These are phyloP conservation scores for Gastrophryne carolinensis DNA, from an alignment of 2,797 vertebrate genomes.

Conservation along the genomic window DNA sequence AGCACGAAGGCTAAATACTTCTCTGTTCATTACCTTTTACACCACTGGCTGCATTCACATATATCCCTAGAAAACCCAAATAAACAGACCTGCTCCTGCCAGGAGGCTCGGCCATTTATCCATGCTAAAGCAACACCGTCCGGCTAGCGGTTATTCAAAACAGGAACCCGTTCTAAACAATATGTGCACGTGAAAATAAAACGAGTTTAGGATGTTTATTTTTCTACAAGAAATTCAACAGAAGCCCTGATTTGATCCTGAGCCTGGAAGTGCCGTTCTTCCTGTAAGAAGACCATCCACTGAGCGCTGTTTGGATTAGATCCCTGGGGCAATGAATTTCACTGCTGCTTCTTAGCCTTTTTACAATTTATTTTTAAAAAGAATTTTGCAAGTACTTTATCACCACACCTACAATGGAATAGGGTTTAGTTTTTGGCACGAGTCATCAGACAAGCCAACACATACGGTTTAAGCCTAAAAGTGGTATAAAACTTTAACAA, in stretches of 20 bases:
- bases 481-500: too few species aligned
- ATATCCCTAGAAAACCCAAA: neutral
- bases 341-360: slow-evolving; percentile 9
- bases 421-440: neutral
- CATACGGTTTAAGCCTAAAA: neutral
- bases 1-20: neutral
- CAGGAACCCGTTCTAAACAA: slow-evolving; percentile 12
- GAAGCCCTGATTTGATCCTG: slow-evolving; percentile 25
- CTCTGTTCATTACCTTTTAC: neutral
- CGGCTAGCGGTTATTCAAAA: slow-evolving; percentile 12
- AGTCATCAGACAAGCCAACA: neutral
- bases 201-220: slow-evolving; percentile 21
- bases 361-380: neutral
- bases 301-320: slow-evolving; percentile 10
- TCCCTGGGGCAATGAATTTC: neutral
- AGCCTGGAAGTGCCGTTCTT: slow-evolving; percentile 16
- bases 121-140: slow-evolving; percentile 2
- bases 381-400: neutral
- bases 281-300: slow-evolving; percentile 46
- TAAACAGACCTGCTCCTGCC: neutral
- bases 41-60: neutral
- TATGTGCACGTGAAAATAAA: slow-evolving; percentile 17
- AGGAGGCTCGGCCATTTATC: slow-evolving; percentile 4
- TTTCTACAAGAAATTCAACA: slow-evolving; percentile 35
- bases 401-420: neutral